phyloP scores from a whole-genome alignment of 2,888 invertebrate species.

The Metopia argyrocephala region DNA sequence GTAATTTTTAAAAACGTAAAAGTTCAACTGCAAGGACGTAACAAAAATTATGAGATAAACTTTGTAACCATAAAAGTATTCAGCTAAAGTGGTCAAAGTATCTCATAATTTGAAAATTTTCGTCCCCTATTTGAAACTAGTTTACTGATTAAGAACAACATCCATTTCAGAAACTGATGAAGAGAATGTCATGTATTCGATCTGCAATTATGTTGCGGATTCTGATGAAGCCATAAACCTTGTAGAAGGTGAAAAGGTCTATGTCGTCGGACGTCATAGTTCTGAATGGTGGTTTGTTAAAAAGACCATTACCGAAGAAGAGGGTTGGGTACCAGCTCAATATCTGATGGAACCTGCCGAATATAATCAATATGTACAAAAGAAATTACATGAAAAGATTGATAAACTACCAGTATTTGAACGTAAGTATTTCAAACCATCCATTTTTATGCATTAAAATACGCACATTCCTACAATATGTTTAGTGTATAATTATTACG shows the following conservation, averaged over 20 bases:
- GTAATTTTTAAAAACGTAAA: neutral
- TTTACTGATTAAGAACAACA: no score
- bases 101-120: no score
- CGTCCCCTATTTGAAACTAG: no score
- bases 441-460: neutral
- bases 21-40: no score
- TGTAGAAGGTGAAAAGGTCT: slow-evolving; percentile 93
- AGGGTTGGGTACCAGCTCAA: slow-evolving; percentile 95
- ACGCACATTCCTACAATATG: neutral
- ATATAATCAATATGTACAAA: slow-evolving; percentile 90
- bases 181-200: slow-evolving; percentile 89
- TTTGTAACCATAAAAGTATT: no score
- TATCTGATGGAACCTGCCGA: slow-evolving; percentile 90
- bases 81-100: no score
- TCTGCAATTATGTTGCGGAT: slow-evolving; percentile 91
- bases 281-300: slow-evolving; percentile 96
- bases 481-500: neutral
- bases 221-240: slow-evolving; percentile 92
- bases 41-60: no score
- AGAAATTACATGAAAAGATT: slow-evolving; percentile 93
- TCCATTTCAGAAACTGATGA: slow-evolving; percentile 78
- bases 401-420: slow-evolving; percentile 94
- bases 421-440: slow-evolving; percentile 86
- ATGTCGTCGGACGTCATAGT: slow-evolving; percentile 89
- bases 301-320: slow-evolving; percentile 93